Conservation (phyloP, 2,113 vertebrate species). For the Indri indri region DNA sequence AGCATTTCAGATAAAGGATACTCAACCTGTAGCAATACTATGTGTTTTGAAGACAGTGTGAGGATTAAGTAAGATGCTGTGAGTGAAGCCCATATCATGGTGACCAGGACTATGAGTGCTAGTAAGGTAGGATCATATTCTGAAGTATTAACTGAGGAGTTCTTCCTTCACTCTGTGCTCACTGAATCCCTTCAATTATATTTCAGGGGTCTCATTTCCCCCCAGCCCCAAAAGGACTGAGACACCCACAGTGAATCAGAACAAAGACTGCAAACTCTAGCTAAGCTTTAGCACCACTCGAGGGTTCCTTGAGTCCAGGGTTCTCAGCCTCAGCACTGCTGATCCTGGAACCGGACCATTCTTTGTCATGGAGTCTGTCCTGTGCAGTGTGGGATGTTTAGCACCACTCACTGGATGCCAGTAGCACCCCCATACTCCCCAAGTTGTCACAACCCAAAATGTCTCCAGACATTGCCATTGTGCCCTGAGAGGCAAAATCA, state of each 20-base stretch:
- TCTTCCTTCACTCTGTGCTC: background rate
- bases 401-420: background rate
- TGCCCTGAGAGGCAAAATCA: background rate
- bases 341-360: rapidly evolving
- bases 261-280: background rate
- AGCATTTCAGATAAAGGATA: background rate
- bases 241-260: background rate
- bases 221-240: background rate
- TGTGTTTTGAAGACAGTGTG: background rate
- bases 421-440: too few relatives aligned
- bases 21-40: background rate
- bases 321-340: too few relatives aligned
- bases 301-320: rapidly evolving
- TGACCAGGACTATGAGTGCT: background rate
- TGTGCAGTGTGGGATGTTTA: rapidly evolving
- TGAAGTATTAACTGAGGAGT: background rate
- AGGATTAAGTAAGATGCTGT: background rate
- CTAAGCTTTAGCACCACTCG: background rate
- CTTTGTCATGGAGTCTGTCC: background rate
- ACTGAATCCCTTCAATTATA: background rate
- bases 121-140: background rate
- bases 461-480: background rate
- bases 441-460: background rate
- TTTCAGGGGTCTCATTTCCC: background rate
- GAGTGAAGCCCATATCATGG: background rate